Base-by-base conservation (phyloP, 2,113 vertebrate species). In the Physeter macrocephalus region DNA sequence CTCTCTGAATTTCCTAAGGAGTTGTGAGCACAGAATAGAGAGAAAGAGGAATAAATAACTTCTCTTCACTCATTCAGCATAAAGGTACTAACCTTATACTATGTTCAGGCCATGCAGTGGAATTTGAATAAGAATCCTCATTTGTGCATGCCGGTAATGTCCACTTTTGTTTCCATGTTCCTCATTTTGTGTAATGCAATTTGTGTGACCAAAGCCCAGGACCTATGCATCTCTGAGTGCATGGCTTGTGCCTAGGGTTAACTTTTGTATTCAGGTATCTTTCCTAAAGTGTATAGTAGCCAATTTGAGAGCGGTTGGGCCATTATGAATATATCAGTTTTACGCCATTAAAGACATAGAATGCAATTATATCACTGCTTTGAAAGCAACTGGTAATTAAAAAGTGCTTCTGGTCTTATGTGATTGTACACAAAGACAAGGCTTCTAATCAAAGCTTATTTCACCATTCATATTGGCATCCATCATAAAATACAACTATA, bases 381-480 rank as follows among this genome's bases (percentile, higher is more conserved):
- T 83, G 43, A 49, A 88, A 96, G 89, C 29, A 95, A 49, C 14
- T 57, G 2, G 7, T 21, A 23, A 71, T 27, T 77, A 9, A n/a
- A 95, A 96, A 97, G 94, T 31, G 14, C 3, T 81, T 95, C 67
- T 88, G 72, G 1, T 54, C 23, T 74, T 87, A 54, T 52, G 15
- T 74, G 31, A 77, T 39, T 77, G 54, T 41, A 82, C 10, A 15
- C 15, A 86, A 81, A 94, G 20, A 64, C 39, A 95, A 91, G 6
- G 41, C 69, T 88, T 97, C 72, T 84, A 80, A 95, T 25, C 54
- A 54, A 43, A 95, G 20, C 27, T 62, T 87, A 83, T 71, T 83
- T 96, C 34, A 86, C 54, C n/a, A 74, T 81, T 93, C 46, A 52
- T 82, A 62, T 86, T 67, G 88, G 11, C n/a, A 93, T 85, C n/a